Base-by-base conservation (phyloP, 2,888 invertebrate species). In the Hydraecia micacea region DNA sequence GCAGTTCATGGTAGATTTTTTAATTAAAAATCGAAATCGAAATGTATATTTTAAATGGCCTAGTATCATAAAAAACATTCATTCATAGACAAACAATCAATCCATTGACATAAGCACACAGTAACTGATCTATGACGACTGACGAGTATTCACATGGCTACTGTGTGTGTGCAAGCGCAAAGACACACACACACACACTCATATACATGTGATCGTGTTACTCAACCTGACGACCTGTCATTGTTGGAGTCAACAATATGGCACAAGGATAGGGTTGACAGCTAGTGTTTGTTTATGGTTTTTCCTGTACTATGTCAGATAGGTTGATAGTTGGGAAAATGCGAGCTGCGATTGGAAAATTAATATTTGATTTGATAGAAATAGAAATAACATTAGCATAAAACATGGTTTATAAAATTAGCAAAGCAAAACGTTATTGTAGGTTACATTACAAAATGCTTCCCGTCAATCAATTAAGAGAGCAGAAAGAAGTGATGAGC, bases 191-290 rank as follows among this genome's bases (percentile, higher is more conserved):
- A 68, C 55, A 28, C 69, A 71, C 36, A 36, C 28, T n/a, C n/a
- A 36, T 58, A 65, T 32, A 36, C 73, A 69, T 65, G 32, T 75
- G 80, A 76, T 84, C 68, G 73, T 73, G 89, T 93, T 94, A 89
- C 93, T 93, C 90, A 91, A 91, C 92, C 90, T 91, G 93, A 86
- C 89, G 89, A 90, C 92, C 90, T 90, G 92, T 93, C 92, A 93
- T 93, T 94, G 94, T 93, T 88, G 71, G 28, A 80, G 79, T 83
- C 78, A 80, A 83, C 86, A 81, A 82, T 86, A 86, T 80, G 68
- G 81, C 63, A 79, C 67, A 73, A 78, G 66, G 70, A 58, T 79
- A 88, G 90, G 89, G 89, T 67, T 89, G 79, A 0, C 79, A 52
- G 42, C 7, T 2, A 77, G 28, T 60, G 11, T 85, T 83, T 71